Base-by-base conservation (phyloP, 1,140 invertebrate genomes). In the Paracyclopina nana region DNA sequence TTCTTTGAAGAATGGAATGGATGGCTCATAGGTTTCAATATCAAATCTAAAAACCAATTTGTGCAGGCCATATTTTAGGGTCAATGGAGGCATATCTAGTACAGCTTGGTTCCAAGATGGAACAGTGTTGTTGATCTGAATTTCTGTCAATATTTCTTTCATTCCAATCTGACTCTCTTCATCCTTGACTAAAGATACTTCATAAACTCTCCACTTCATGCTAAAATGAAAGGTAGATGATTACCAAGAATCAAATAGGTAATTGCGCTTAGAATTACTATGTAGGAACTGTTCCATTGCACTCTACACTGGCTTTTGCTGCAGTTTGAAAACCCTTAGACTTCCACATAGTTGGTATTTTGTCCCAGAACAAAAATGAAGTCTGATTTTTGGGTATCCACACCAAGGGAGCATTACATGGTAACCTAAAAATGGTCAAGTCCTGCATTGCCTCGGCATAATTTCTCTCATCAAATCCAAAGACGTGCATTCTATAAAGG, bases 21-120 rank as follows among this genome's bases (percentile, higher is more conserved):
- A 25, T 25, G 46, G 46, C 24, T 50, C 51, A n/a, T 43, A 49
- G 14, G 54, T 51, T 3, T 45, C 42, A 6, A 55, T 43, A 30
- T 55, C 50, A 11, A 55, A 50, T 9, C 29, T 28, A 26, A 53
- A 55, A 1, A 51, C 45, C 20, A 55, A 14, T 43, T 34, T 34
- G 48, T 55, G 51, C 3, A 45, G 40, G 14, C 54, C 54, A 43
- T 53, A 55, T 14, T 55, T 43, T 11, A 55, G 50, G 31, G 46
- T 53, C 14, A n/a, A n/a, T 12, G 44, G 44, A 5, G 54, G 54
- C 12, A 55, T 27, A 25, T 44, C 29, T 5, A 55, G 41, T 12
- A 53, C 27, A 1, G 49, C 44, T 12, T 26, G 48, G 14, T 52
- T 52, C 38, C 34, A 55, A 22, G 49, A 46, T 11, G 54, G 22